Percentiles rank a stretch among this genome's conserved stretches.
phyloP scores from a whole-genome alignment of 2,888 invertebrate genomes.

The Penaeus monodon region DNA sequence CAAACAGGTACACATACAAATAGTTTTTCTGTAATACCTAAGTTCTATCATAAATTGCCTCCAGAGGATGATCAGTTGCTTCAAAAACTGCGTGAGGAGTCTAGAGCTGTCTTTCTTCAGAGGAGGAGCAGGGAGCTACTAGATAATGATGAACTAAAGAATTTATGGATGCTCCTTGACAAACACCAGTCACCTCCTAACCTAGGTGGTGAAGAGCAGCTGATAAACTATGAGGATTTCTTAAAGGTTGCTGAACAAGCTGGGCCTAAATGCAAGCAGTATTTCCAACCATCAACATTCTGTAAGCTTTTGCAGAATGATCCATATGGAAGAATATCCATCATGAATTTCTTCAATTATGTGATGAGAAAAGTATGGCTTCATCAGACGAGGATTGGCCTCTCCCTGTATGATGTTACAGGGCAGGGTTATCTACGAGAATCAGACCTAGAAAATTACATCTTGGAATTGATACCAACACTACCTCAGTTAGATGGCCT shows the following conservation, averaged over 20 bases:
- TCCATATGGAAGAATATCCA: conserved; percentile 86
- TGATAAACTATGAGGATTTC: conserved; percentile 88
- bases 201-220: conserved; percentile 81
- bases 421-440: conserved; percentile 92
- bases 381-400: conserved; percentile 92
- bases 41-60: conserved; percentile 62
- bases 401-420: conserved; percentile 91
- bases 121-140: conserved; percentile 85
- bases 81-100: conserved; percentile 78
- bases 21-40: conserved; percentile 44
- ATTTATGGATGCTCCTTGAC: conserved; percentile 86
- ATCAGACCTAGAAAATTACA: conserved; percentile 93
- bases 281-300: conserved; percentile 86
- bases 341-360: conserved; percentile 92
- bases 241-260: conserved; percentile 82
- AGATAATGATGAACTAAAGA: conserved; percentile 85
- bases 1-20: neutral
- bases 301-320: conserved; percentile 89
- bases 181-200: conserved; percentile 83
- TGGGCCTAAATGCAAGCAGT: conserved; percentile 78
- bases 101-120: conserved; percentile 87
- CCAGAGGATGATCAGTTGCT: conserved; percentile 61
- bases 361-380: conserved; percentile 96
- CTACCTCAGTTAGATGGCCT: conserved; percentile 89
- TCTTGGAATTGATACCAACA: conserved; percentile 91